Evolutionary conservation across 2,797 vertebrate species (phyloP), one percentile per base, ranked within the genome.

Genomic region (Loriculus beryllinus): DNA sequence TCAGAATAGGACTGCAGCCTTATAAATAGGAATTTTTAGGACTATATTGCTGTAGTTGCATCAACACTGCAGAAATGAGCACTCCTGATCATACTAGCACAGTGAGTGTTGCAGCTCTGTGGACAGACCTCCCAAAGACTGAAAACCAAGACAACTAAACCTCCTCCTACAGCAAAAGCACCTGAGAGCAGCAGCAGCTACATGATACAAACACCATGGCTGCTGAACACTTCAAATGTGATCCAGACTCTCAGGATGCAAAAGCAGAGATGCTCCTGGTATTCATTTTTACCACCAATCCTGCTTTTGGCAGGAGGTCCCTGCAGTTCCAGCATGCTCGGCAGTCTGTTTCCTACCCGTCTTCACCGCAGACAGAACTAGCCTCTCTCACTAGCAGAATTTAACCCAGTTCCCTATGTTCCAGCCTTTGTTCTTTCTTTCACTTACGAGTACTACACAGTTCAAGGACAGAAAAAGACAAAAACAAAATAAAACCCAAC

Each of bases 141-240:
- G 14, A 28, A 5, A 21, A 51, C 31, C 48, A 25, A 25, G 33
- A 28, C 67, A 78, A 57, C 14, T 7, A 2, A 76, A 35, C 13
- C 1, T 0, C 25, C 59, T 28, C 10, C 3, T 5, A 49, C 25
- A 56, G 62, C 43, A 51, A 37, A 51, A 75, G 8, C 75, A 87
- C 45, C 75, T 37, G 59, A 72, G 56, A 40, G 47, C 37, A 47
- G 56, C 1, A 49, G 77, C 19, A 26, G 45, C 22, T 54, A 23
- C 25, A 9, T 0, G 13, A 45, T 48, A 18, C 45, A 48, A 72
- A 40, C 33, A 51, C 26, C 0, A 0, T 3, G n/a, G n/a, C 31
- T 1, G 0, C 0, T 35, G 47, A 16, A 43, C 37, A 63, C 14
- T n/a, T 39, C n/a, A 20, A 21, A 35, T 0, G 15, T 7, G 19